Conservation (phyloP, 2,113 vertebrate species). For the Pyxicephalus adspersus region DNA sequence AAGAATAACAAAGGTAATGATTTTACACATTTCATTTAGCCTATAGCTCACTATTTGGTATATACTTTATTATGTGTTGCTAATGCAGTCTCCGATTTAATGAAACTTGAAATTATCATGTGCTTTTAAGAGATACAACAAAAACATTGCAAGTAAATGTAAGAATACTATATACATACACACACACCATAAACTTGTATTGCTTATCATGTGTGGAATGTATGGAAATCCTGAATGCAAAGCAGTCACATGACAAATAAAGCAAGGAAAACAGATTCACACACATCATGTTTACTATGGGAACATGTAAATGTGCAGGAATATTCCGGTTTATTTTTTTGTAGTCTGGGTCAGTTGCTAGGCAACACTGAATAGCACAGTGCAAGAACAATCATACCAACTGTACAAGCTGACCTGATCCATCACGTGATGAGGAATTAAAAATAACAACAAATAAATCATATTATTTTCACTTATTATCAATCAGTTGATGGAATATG, state of each 20-base stretch:
- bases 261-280: not conserved
- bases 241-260: not conserved
- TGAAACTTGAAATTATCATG: no score
- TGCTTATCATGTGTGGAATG: not conserved
- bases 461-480: no score
- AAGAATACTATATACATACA: no score
- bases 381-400: conserved; percentile 28
- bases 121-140: no score
- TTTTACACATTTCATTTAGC: no score
- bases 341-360: conserved; percentile 20
- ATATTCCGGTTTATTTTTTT: conserved; percentile 8
- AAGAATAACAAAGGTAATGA: no score
- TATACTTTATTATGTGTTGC: no score
- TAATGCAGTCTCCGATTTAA: no score
- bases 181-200: no score
- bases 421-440: conserved; percentile 4
- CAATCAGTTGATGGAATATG: no score
- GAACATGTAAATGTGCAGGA: conserved; percentile 37
- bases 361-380: conserved; percentile 23
- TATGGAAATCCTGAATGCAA: not conserved
- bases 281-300: conserved; percentile 24
- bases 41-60: no score
- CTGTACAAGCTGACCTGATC: conserved; percentile 26
- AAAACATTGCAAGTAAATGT: no score
- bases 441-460: not conserved